A percentile compares a stretch with the other conserved stretches of the same genome.
Conservation (phyloP, 2,888 invertebrate species). For the Anorthoa munda region DNA sequence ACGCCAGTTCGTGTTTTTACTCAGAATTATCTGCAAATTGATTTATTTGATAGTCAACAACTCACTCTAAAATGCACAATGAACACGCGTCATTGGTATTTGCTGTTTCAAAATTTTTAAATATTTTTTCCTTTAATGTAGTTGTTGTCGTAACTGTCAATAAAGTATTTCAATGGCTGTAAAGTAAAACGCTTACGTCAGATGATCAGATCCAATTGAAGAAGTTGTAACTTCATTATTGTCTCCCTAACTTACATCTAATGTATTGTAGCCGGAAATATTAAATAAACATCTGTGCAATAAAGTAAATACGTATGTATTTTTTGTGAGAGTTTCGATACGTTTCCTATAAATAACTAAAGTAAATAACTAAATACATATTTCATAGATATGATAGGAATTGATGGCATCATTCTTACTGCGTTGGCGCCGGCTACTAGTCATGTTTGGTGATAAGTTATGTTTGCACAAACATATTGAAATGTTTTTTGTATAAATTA, state of each 20-base stretch:
- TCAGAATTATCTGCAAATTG: conserved; percentile 55
- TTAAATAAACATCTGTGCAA: conserved; percentile 40
- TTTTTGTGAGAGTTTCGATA: conserved; percentile 51
- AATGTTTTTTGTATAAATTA: conserved; percentile 60
- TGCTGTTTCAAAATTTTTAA: conserved; percentile 21
- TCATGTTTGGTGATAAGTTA: conserved; percentile 60
- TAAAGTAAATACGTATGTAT: conserved; percentile 46
- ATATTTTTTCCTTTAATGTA: conserved; percentile 36
- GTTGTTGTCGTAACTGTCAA: conserved; percentile 38
- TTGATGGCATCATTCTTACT: conserved; percentile 56
- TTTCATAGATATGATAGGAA: conserved; percentile 62
- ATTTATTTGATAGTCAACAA: conserved; percentile 53
- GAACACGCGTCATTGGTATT: conserved; percentile 54
- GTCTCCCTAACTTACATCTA: conserved; percentile 43
- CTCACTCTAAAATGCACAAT: conserved; percentile 49
- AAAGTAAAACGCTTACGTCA: conserved; percentile 41
- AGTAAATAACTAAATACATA: conserved; percentile 62
- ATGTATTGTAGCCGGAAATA: conserved; percentile 48
- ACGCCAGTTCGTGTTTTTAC: conserved; percentile 62
- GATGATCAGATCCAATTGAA: conserved; percentile 29
- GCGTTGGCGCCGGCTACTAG: conserved; percentile 61
- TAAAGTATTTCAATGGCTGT: conserved; percentile 32
- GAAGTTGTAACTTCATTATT: conserved; percentile 31
- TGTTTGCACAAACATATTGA: conserved; percentile 62
- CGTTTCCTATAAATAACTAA: conserved; percentile 60